Evolutionary conservation across 2,888 invertebrate genomes (phyloP).

Genomic region (Cryptocheilus praepositus): DNA sequence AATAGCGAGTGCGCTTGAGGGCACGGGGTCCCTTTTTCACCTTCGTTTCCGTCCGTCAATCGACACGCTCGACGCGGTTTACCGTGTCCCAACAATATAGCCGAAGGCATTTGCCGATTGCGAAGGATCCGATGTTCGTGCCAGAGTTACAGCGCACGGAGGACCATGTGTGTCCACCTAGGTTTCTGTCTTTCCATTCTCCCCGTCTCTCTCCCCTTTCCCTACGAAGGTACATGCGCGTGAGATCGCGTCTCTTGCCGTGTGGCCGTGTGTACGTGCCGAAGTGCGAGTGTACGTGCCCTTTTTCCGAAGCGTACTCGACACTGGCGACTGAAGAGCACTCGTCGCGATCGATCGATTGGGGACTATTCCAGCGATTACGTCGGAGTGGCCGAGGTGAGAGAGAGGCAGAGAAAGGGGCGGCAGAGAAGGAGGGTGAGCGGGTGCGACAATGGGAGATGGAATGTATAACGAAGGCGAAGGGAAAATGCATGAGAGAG

Average conservation of each 20-base stretch:
- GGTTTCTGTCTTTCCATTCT: too few species aligned
- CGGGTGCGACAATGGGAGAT: slow-evolving; percentile 15
- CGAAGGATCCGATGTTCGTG: too few species aligned
- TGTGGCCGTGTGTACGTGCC: not conserved
- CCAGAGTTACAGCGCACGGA: too few species aligned
- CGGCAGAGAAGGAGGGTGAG: slow-evolving; percentile 10
- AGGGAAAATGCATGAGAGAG: slow-evolving; percentile 8
- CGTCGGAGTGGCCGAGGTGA: slow-evolving; percentile 15
- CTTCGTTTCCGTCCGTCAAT: too few species aligned
- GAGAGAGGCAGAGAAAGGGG: too few species aligned
- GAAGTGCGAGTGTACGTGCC: slow-evolving; percentile 8
- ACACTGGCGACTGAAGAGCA: slow-evolving; percentile 34
- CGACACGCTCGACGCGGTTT: too few species aligned
- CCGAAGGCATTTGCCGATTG: too few species aligned
- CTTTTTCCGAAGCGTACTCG: slow-evolving; percentile 10
- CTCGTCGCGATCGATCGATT: slow-evolving; percentile 55
- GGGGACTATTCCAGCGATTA: slow-evolving; percentile 58
- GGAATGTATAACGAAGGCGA: slow-evolving; percentile 23
- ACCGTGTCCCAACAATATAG: too few species aligned
- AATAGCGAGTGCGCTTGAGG: too few species aligned
- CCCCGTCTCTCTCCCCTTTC: too few species aligned
- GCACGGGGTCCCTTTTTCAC: too few species aligned
- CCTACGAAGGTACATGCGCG: not conserved
- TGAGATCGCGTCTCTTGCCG: not conserved
- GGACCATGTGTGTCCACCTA: too few species aligned